A percentile compares a stretch with the other conserved stretches of the same genome.
Conservation (phyloP, 2,797 vertebrate genomes). For the Odontamblyopus lacepedii region DNA sequence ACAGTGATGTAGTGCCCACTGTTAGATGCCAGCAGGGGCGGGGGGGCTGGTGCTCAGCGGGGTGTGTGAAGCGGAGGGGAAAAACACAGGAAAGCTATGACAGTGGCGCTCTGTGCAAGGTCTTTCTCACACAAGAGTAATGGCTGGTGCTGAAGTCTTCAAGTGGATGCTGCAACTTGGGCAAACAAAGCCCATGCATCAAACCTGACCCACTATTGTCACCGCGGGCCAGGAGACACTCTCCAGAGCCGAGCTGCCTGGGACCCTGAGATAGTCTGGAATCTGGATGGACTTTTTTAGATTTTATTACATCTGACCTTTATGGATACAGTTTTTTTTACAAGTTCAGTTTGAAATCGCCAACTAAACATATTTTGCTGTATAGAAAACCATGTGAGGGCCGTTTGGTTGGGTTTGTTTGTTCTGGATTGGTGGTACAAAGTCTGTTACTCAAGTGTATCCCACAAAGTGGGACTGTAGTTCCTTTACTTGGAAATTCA, state of each 20-base stretch:
- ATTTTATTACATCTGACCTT: background rate
- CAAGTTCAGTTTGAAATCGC: background rate
- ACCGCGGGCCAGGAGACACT: slow-evolving; percentile 20
- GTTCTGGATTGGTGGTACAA: background rate
- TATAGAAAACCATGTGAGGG: background rate
- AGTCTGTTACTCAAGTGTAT: background rate
- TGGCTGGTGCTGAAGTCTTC: slow-evolving; percentile 64
- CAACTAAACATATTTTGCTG: background rate
- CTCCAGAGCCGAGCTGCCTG: slow-evolving; percentile 19
- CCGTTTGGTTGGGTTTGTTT: background rate
- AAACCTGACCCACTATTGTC: slow-evolving; percentile 61
- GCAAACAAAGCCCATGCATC: slow-evolving; percentile 67
- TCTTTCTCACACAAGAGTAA: slow-evolving; percentile 75
- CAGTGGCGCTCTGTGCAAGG: slow-evolving; percentile 51
- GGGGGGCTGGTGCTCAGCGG: slow-evolving; percentile 59
- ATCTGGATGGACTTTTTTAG: background rate
- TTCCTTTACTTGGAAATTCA: background rate
- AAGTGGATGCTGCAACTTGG: slow-evolving; percentile 64
- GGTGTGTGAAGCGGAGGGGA: slow-evolving; percentile 44
- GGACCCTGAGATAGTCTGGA: slow-evolving; percentile 9
- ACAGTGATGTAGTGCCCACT: slow-evolving; percentile 88
- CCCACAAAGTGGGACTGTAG: background rate
- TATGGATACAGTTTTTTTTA: background rate
- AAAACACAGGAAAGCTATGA: slow-evolving; percentile 25
- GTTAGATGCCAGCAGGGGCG: slow-evolving; percentile 78